Conservation (phyloP, 92 coral and sea anemone species). For the Phenganax marumi region DNA sequence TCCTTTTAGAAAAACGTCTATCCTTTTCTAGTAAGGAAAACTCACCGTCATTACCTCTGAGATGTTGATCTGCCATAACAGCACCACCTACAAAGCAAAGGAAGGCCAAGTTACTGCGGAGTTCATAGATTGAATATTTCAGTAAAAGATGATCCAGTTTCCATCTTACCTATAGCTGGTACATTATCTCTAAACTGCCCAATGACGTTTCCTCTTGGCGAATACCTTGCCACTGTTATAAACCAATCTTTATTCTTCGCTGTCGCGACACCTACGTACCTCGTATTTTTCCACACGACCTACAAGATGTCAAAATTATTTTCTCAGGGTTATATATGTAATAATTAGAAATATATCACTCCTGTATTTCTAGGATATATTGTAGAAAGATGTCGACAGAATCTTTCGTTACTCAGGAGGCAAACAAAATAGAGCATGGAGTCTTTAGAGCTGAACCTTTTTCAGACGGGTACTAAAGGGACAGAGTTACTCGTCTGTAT, state of each 20-base stretch:
- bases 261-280: slow-evolving; percentile 83
- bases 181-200: slow-evolving; percentile 41
- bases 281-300: slow-evolving; percentile 89
- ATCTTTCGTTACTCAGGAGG: no score
- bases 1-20: no score
- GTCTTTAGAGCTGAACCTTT: no score
- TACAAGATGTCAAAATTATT: slow-evolving; percentile 12
- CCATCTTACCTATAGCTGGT: slow-evolving; percentile 27
- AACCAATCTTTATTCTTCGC: slow-evolving; percentile 74
- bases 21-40: not conserved
- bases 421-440: no score
- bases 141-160: no score
- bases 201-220: slow-evolving; percentile 63
- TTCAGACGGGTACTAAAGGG: no score
- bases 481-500: no score
- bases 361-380: no score
- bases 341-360: no score
- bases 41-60: not conserved
- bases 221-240: slow-evolving; percentile 88
- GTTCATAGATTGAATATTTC: no score
- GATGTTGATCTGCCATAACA: not conserved
- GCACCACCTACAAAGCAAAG: not conserved
- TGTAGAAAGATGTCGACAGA: no score
- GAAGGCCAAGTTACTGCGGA: no score
- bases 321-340: not conserved